A percentile compares a stretch with the other conserved stretches of the same genome.
Evolutionary conservation across 2,888 invertebrate species (phyloP).

Genomic region (Brachyopa scutellaris): DNA sequence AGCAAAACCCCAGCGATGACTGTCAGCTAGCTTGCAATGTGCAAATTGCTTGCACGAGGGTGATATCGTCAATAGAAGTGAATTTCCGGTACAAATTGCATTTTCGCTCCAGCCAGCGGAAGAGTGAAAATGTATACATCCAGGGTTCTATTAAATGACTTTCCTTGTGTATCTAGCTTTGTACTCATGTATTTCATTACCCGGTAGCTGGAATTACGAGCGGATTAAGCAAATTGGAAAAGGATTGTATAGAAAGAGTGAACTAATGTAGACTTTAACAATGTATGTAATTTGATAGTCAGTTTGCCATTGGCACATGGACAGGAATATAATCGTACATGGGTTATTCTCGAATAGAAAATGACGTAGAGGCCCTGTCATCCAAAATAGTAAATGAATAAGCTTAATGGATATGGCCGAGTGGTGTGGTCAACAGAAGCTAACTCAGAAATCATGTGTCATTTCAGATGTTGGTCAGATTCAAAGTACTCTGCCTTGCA

Average conservation of each 20-base stretch:
- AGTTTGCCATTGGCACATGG: too few species aligned
- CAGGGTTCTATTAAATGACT: too few species aligned
- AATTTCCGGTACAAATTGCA: constrained; percentile 53
- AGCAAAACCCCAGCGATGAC: constrained; percentile 3
- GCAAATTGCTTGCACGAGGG: constrained; percentile 27
- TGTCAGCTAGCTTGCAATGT: background rate
- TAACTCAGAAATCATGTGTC: too few species aligned
- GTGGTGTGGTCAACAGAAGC: too few species aligned
- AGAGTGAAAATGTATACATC: background rate
- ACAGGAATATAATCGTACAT: too few species aligned
- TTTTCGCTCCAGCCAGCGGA: constrained; percentile 30
- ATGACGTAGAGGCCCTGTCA: too few species aligned
- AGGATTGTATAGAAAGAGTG: background rate
- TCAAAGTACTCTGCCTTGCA: too few species aligned
- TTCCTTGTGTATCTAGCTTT: background rate
- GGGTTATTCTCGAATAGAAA: too few species aligned
- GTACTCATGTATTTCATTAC: constrained; percentile 28
- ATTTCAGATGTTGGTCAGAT: too few species aligned
- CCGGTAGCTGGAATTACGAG: background rate
- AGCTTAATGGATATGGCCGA: too few species aligned
- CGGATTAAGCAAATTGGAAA: background rate
- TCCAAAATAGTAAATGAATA: too few species aligned
- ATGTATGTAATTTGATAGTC: too few species aligned
- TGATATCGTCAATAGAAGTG: constrained; percentile 45
- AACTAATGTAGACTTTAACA: background rate